A percentile compares a stretch with the other conserved stretches of the same genome.
Evolutionary conservation across 2,888 invertebrate species (phyloP).

Genomic region (Ennomos erosarius): DNA sequence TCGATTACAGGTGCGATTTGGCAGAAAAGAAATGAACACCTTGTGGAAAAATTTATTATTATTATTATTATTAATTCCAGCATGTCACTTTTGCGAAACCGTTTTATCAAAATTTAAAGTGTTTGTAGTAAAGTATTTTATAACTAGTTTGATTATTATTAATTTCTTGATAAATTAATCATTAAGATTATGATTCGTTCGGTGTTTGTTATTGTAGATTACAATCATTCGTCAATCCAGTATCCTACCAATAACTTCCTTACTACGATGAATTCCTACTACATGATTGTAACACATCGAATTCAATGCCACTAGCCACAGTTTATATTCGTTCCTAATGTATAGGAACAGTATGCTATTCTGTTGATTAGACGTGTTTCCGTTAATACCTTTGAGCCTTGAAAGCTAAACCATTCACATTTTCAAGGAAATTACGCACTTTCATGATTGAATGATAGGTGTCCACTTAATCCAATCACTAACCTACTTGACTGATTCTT

Average conservation of each 20-base stretch:
- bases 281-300: conserved; percentile 12
- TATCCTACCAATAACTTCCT: conserved; percentile 3
- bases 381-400: conserved; percentile 42
- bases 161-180: too few relatives aligned
- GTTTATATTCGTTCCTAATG: conserved; percentile 31
- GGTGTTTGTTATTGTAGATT: neutral
- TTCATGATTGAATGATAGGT: neutral
- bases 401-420: conserved; percentile 37
- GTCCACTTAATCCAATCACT: neutral
- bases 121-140: too few relatives aligned
- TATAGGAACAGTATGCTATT: neutral
- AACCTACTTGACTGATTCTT: conserved; percentile 2
- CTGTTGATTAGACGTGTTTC: conserved; percentile 17
- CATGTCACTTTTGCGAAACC: too few relatives aligned
- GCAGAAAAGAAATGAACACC: too few relatives aligned
- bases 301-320: conserved; percentile 19
- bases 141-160: too few relatives aligned
- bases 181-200: too few relatives aligned
- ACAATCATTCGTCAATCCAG: too few relatives aligned
- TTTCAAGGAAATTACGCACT: conserved; percentile 41
- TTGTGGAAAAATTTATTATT: too few relatives aligned
- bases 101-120: too few relatives aligned
- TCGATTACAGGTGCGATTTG: too few relatives aligned
- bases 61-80: too few relatives aligned
- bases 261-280: conserved; percentile 6